Conservation (phyloP, 2,888 invertebrate species). For the Agrilus mali region DNA sequence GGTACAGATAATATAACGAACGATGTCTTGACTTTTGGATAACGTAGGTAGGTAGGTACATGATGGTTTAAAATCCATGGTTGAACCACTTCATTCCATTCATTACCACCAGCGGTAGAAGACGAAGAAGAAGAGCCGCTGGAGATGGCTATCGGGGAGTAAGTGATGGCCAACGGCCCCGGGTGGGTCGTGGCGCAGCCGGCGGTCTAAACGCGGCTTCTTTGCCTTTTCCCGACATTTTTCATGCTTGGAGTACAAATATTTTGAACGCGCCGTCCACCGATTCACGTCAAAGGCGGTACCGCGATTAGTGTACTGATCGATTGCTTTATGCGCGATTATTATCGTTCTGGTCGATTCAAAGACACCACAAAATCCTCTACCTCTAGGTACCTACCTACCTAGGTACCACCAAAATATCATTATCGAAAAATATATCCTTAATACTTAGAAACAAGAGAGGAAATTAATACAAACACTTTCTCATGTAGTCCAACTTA, state of each 20-base stretch:
- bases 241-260: slow-evolving; percentile 29
- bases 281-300: too few relatives aligned
- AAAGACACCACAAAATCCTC: too few relatives aligned
- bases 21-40: background rate
- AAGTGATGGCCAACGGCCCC: slow-evolving; percentile 10
- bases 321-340: slow-evolving; percentile 15
- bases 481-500: too few relatives aligned
- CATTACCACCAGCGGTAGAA: background rate
- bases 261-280: slow-evolving; percentile 22
- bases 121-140: background rate
- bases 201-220: slow-evolving; percentile 20
- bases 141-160: slow-evolving; percentile 12
- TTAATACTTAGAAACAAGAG: too few relatives aligned
- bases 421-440: too few relatives aligned
- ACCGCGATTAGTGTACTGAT: slow-evolving; percentile 22
- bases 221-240: slow-evolving; percentile 21
- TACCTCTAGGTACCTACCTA: too few relatives aligned
- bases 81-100: too few relatives aligned
- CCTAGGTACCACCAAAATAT: too few relatives aligned
- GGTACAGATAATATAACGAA: background rate
- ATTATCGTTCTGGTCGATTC: too few relatives aligned
- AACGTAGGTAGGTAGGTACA: background rate
- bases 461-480: too few relatives aligned
- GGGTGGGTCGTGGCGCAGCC: slow-evolving; percentile 11
- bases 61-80: background rate